phyloP scores from a whole-genome alignment of 2,113 vertebrate species.

The Crotalus viridis region DNA sequence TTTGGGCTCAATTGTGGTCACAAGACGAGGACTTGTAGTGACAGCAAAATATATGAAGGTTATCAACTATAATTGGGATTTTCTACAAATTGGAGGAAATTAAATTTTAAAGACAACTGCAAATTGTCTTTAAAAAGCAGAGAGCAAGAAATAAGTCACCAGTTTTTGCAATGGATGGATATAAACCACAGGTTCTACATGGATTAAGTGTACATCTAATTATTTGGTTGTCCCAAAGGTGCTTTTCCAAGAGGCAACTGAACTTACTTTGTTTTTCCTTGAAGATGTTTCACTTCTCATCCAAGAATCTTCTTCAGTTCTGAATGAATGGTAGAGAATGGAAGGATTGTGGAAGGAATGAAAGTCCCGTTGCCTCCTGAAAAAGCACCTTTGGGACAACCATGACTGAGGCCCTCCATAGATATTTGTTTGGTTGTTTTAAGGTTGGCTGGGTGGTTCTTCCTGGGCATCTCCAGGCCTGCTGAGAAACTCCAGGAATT shows the following conservation, averaged over 20 bases:
- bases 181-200: too few relatives aligned
- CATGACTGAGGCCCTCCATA: not conserved
- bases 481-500: not conserved
- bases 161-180: not conserved
- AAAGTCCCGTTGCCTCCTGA: not conserved
- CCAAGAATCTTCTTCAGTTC: not conserved
- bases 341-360: not conserved
- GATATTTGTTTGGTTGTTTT: not conserved
- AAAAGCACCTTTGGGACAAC: not conserved
- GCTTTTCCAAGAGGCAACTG: not conserved
- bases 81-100: not conserved
- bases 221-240: not conserved
- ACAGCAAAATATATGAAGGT: not conserved
- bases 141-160: not conserved
- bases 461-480: not conserved
- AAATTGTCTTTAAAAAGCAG: not conserved
- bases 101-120: not conserved
- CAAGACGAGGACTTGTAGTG: not conserved
- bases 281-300: not conserved
- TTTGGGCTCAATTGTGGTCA: not conserved
- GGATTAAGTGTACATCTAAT: not conserved
- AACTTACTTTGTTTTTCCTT: not conserved
- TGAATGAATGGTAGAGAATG: not conserved
- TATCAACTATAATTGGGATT: not conserved
- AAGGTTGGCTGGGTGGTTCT: not conserved